Conservation (phyloP, 2,888 invertebrate species). For the Cerceris rybyensis region DNA sequence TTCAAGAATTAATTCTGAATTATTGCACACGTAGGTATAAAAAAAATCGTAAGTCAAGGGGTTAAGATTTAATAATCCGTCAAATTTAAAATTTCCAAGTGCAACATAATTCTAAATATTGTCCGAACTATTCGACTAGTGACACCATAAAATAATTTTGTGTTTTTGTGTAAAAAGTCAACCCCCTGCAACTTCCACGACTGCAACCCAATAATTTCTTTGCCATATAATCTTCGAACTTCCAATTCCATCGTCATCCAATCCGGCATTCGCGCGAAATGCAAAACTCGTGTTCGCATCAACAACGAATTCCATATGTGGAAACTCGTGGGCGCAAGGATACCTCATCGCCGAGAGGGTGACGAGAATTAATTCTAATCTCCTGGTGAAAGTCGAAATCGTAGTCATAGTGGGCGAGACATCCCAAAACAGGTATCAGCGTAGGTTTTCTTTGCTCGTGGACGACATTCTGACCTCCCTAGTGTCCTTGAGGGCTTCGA, state of each 20-base stretch:
- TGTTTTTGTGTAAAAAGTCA: too few relatives aligned
- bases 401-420: constrained; percentile 16
- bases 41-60: too few relatives aligned
- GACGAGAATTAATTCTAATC: constrained; percentile 50
- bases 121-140: too few relatives aligned
- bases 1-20: too few relatives aligned
- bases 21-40: too few relatives aligned
- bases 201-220: background rate
- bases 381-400: constrained; percentile 51
- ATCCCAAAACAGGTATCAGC: constrained; percentile 40
- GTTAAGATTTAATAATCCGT: too few relatives aligned
- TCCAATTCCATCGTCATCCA: background rate
- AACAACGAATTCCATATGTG: background rate
- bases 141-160: too few relatives aligned
- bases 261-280: background rate
- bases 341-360: constrained; percentile 25
- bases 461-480: constrained; percentile 35
- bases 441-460: constrained; percentile 46
- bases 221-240: background rate
- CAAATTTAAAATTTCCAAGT: too few relatives aligned
- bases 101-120: too few relatives aligned
- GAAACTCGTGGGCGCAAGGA: constrained; percentile 33
- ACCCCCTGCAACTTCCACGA: too few relatives aligned
- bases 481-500: constrained; percentile 49
- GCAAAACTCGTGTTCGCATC: background rate